Base-by-base conservation (phyloP, 2,113 vertebrate species). In the Diglossa brunneiventris region DNA sequence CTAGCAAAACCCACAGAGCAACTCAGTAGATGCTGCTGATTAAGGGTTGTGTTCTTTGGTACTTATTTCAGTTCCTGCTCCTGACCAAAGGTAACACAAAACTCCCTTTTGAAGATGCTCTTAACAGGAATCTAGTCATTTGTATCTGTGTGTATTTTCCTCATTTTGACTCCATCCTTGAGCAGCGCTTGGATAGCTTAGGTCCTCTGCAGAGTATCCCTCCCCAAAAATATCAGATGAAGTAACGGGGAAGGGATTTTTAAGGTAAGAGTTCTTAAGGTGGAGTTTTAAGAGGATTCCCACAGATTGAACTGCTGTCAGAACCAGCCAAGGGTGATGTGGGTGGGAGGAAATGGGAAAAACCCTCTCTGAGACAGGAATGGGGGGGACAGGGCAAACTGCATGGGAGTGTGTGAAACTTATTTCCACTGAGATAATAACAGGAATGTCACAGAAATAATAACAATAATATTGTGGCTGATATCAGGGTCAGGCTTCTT, bases 131-230 rank as follows among this genome's bases (percentile, higher is more conserved):
- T 11, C 6, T 59, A 10, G 27, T 75, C 0, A 18, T 35, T 64
- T 23, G 2, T 27, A 24, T 3, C 16, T 61, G 2, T 30, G 1
- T 27, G 2, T 20, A 0, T n/a, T 67, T 47, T 55, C 37, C 10
- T 37, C 3, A 3, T 63, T 82, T 62, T 28, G 15, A 55, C 28
- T 59, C 8, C 0, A 44, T 35, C 10, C 26, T 53, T 66, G 31
- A 37, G 28, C 17, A 53, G 39, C 39, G 18, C 20, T 66, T 44
- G 17, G 16, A 4, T 18, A 61, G 3, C 11, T 56, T 15, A 47
- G 30, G n/a, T n/a, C n/a, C n/a, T n/a, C n/a, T n/a, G n/a, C 1
- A 1, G 37, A 49, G 8, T 41, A 33, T 7, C 27, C 7, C 27
- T 90, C 47, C 42, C 12, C 11, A 44, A 10, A 79, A 90, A 44